Evolutionary conservation across 2,888 invertebrate species (phyloP).

Genomic region (Polyommatus iphigenia): DNA sequence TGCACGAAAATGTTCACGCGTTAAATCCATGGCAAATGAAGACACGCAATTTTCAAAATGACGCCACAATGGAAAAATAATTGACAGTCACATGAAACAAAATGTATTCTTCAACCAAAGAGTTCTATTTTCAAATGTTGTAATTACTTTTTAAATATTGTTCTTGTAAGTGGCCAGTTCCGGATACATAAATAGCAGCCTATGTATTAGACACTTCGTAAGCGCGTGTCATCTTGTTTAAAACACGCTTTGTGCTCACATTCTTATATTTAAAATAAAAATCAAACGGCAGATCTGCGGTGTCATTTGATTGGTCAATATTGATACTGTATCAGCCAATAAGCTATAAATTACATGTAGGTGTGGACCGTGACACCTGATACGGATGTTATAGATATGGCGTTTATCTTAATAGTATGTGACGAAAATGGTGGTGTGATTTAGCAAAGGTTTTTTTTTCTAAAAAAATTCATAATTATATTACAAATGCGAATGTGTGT

Average conservation of each 20-base stretch:
- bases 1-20: too few species aligned
- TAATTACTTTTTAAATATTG: too few species aligned
- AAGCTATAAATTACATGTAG: background rate
- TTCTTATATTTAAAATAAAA: background rate
- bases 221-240: background rate
- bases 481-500: too few species aligned
- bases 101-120: too few species aligned
- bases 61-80: too few species aligned
- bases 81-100: too few species aligned
- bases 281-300: background rate
- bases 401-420: background rate
- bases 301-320: background rate
- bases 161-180: too few species aligned
- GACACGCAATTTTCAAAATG: too few species aligned
- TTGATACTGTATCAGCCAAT: background rate
- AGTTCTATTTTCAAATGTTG: too few species aligned
- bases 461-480: background rate
- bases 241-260: background rate
- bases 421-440: background rate
- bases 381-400: slow-evolving; percentile 8
- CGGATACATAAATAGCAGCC: too few species aligned
- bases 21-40: too few species aligned
- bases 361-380: slow-evolving; percentile 16
- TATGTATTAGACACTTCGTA: too few species aligned
- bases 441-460: background rate